phyloP scores from a whole-genome alignment of 2,113 vertebrate genomes.

The Rhinogobius similis region DNA sequence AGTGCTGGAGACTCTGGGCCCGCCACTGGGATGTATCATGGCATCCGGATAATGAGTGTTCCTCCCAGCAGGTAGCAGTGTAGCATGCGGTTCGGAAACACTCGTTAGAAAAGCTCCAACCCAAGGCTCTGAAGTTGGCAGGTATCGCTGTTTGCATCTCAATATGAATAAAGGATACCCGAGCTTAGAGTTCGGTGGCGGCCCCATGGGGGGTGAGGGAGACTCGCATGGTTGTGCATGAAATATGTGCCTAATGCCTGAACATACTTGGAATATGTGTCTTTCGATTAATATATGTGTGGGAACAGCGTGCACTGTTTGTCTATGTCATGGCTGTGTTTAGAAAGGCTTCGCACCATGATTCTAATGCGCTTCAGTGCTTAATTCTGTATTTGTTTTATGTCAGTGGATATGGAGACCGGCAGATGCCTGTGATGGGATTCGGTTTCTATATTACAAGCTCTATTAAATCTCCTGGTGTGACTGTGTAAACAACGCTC shows the following conservation, averaged over 20 bases:
- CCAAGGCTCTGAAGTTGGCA: constrained; percentile 40
- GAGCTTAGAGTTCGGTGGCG: constrained; percentile 34
- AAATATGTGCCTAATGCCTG: constrained; percentile 39
- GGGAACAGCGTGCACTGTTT: constrained; percentile 11
- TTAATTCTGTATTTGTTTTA: constrained; percentile 25
- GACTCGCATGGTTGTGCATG: constrained; percentile 37
- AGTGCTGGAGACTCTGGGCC: constrained; percentile 30
- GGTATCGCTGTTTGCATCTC: constrained; percentile 58
- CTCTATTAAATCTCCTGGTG: not conserved
- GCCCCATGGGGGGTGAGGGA: constrained; percentile 18
- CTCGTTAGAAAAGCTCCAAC: constrained; percentile 51
- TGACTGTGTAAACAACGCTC: not conserved
- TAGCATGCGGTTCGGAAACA: constrained; percentile 54
- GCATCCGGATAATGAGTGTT: constrained; percentile 65
- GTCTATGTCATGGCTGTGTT: constrained; percentile 24
- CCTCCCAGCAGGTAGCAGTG: constrained; percentile 59
- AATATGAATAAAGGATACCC: constrained; percentile 44
- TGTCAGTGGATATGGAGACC: constrained; percentile 34
- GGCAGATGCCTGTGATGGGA: constrained; percentile 8
- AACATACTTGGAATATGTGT: constrained; percentile 25
- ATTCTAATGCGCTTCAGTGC: constrained; percentile 3
- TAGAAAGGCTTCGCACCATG: constrained; percentile 14
- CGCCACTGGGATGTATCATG: constrained; percentile 58
- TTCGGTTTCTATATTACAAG: constrained; percentile 5
- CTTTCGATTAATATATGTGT: constrained; percentile 25